Conservation (phyloP, 1,140 invertebrate genomes). For the Aphelenchoides fujianensis region DNA sequence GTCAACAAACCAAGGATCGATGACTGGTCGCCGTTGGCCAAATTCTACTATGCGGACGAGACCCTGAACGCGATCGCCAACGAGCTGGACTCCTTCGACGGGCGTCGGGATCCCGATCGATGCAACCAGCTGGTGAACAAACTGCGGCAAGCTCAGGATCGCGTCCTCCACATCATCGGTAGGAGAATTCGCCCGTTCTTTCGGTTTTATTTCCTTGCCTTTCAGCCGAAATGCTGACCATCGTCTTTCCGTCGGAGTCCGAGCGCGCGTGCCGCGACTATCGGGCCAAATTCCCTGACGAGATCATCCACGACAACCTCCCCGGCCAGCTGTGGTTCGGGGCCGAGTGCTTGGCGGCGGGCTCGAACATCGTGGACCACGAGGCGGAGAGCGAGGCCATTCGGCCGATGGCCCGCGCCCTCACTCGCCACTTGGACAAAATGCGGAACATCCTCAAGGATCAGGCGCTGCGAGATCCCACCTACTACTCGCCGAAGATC, state of each 20-base stretch:
- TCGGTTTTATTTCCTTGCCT: constrained; percentile 40
- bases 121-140: constrained; percentile 90
- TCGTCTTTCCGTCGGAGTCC: constrained; percentile 68
- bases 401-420: constrained; percentile 88
- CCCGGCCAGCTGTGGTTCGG: constrained; percentile 98
- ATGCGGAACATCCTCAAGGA: constrained; percentile 78
- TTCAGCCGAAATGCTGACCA: constrained; percentile 82
- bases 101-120: constrained; percentile 89
- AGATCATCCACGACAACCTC: constrained; percentile 92
- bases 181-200: constrained; percentile 28
- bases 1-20: constrained; percentile 60
- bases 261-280: constrained; percentile 85
- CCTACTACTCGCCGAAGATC: constrained; percentile 63
- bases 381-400: constrained; percentile 89
- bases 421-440: constrained; percentile 88
- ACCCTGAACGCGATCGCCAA: constrained; percentile 72
- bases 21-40: constrained; percentile 72
- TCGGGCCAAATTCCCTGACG: constrained; percentile 96
- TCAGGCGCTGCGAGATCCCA: constrained; percentile 57
- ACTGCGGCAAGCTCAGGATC: constrained; percentile 71
- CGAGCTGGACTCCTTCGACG: constrained; percentile 96
- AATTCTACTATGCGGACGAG: constrained; percentile 97
- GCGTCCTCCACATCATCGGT: constrained; percentile 60
- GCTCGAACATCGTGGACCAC: constrained; percentile 91
- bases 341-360: constrained; percentile 75